Conservation (phyloP, 2,888 invertebrate genomes). For the Hyppa rectilinea region DNA sequence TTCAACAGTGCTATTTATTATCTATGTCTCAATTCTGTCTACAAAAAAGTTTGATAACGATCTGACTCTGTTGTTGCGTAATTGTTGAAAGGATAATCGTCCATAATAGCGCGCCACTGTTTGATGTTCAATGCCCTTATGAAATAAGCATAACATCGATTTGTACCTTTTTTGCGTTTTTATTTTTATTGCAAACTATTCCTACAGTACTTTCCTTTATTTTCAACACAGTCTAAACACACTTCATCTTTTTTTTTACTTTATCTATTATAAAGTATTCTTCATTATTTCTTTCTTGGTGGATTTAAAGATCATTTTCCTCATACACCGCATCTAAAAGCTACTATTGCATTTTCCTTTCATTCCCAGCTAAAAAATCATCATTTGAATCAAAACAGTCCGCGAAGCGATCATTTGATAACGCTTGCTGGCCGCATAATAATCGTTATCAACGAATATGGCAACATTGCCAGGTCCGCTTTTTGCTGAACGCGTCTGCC, state of each 20-base stretch:
- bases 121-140: neutral
- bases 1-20: constrained; percentile 72
- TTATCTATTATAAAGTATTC: too few species aligned
- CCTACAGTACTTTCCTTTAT: neutral
- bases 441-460: constrained; percentile 83
- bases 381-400: constrained; percentile 61
- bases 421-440: constrained; percentile 74
- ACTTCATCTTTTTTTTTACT: neutral
- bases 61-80: constrained; percentile 27
- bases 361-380: constrained; percentile 35
- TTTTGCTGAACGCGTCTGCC: constrained; percentile 79
- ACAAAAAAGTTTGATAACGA: constrained; percentile 57
- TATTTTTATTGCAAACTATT: neutral
- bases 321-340: constrained; percentile 7
- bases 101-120: constrained; percentile 4
- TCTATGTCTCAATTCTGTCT: constrained; percentile 62
- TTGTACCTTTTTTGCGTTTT: neutral
- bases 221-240: neutral
- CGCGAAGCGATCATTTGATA: constrained; percentile 65
- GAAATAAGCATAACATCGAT: neutral
- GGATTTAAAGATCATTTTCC: constrained; percentile 15
- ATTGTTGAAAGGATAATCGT: constrained; percentile 20
- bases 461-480: constrained; percentile 73
- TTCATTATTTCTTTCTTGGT: constrained; percentile 5
- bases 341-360: constrained; percentile 32